Evolutionary conservation across 2,113 vertebrate genomes (phyloP), one percentile per base, ranked within the genome.

Genomic region (Epinephelus fuscoguttatus): DNA sequence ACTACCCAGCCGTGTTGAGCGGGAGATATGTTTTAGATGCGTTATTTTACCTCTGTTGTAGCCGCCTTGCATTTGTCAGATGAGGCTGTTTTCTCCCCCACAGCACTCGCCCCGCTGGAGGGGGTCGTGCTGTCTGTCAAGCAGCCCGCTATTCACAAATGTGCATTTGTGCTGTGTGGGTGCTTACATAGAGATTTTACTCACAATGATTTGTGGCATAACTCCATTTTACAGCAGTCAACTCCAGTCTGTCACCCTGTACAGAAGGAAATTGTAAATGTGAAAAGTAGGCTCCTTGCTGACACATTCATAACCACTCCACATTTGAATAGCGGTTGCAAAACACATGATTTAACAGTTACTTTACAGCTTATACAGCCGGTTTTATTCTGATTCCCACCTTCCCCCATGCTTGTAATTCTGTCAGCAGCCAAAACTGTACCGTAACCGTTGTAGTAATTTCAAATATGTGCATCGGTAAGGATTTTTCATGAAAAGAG

Each of bases 221-320:
- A 89, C 85, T 90, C 89, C 75, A 77, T 93, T 94, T 91, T 86
- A 86, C 77, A 81, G 87, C 81, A 75, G 83, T 90, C 90, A 85
- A 81, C 73, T 80, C 49, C 66, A 56, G 82, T 82, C 83, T 88
- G 84, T 93, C 88, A 81, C 90, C 78, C 68, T 47, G 47, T 55
- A 78, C 52, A 77, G 80, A 87, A 60, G 83, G 82, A 70, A 89
- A 80, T 75, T 76, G 84, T 84, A 81, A 85, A 75, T 88, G 83
- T 92, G 88, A 90, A 85, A 86, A 81, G 70, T 86, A 63, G 33
- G 77, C 71, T 75, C 76, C 62, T 69, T 52, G 78, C 89, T 84
- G 84, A 84, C 87, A 92, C 84, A 84, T 83, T 86, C 75, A 85
- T 62, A 88, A 84, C 72, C 70, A 79, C 81, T 77, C 23, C 33